Percentiles rank a stretch among this genome's conserved stretches.
Evolutionary conservation across 1,140 invertebrate species (phyloP).

Genomic region (Eumaeus atala): DNA sequence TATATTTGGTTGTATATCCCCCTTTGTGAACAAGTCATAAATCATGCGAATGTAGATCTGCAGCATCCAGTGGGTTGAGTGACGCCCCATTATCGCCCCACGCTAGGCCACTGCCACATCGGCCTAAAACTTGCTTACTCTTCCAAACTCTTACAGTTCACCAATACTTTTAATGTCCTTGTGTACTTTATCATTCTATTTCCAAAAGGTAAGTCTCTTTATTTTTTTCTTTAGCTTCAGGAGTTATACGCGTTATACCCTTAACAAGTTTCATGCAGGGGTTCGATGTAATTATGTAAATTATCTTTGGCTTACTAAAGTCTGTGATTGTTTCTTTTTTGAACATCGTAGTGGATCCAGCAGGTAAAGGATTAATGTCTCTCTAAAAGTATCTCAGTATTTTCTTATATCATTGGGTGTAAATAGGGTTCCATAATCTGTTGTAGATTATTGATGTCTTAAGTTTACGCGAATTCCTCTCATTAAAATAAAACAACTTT

Average conservation of each 20-base stretch:
- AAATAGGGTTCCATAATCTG: no score
- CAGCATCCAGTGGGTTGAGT: constrained; percentile 65
- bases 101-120: constrained; percentile 36
- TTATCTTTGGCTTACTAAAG: no score
- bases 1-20: constrained; percentile 56
- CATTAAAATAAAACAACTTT: no score
- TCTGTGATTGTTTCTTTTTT: no score
- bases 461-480: no score
- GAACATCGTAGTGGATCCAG: no score
- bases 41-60: constrained; percentile 71
- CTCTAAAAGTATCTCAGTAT: no score
- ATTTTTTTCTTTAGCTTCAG: constrained; percentile 23
- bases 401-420: no score
- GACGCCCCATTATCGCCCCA: constrained; percentile 63
- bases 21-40: constrained; percentile 71
- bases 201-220: constrained; percentile 37
- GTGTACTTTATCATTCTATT: constrained; percentile 42
- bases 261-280: neutral
- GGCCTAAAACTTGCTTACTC: constrained; percentile 54
- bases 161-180: constrained; percentile 49
- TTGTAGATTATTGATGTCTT: no score
- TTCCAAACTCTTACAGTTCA: constrained; percentile 46
- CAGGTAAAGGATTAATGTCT: no score
- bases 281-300: no score
- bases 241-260: neutral